Percentiles rank a stretch among this genome's conserved stretches.
phyloP scores from a whole-genome alignment of 2,113 vertebrate species.

The Xiphias gladius region DNA sequence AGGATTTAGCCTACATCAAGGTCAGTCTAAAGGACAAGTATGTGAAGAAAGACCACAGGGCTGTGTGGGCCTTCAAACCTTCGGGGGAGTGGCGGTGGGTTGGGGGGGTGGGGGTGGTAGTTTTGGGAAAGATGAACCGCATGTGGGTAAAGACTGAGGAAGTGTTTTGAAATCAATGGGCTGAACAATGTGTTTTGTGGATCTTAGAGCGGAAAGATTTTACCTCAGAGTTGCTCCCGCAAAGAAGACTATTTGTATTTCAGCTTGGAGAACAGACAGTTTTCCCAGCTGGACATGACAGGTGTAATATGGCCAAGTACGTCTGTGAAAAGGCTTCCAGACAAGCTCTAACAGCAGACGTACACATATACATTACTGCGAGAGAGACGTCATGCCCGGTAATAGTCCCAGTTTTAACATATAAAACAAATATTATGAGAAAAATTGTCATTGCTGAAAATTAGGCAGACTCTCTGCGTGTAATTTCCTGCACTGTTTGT shows the following conservation, averaged over 20 bases:
- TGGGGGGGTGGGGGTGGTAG: conserved; percentile 63
- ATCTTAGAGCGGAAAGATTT: conserved; percentile 72
- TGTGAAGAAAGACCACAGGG: conserved; percentile 72
- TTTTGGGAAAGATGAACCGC: conserved; percentile 63
- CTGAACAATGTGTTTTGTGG: conserved; percentile 45
- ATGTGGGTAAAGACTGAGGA: conserved; percentile 40
- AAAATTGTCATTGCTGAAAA: conserved; percentile 49
- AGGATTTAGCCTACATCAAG: conserved; percentile 65
- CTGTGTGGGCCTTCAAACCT: conserved; percentile 64
- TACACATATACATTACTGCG: not conserved
- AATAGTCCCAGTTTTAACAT: conserved; percentile 49
- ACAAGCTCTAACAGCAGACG: not conserved
- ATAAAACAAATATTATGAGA: conserved; percentile 44
- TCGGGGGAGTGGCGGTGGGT: too few relatives aligned
- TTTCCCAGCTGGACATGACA: conserved; percentile 52
- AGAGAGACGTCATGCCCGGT: not conserved
- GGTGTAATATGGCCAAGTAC: conserved; percentile 62
- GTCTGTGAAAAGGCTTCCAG: conserved; percentile 63
- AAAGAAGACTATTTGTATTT: conserved; percentile 24
- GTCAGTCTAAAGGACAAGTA: conserved; percentile 74
- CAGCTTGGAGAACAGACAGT: conserved; percentile 7
- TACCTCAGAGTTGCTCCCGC: not conserved
- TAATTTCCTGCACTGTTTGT: conserved; percentile 65
- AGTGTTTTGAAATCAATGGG: conserved; percentile 46
- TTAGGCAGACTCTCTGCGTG: conserved; percentile 48